phyloP scores from a whole-genome alignment of 2,797 vertebrate species.

The Pangasius djambal region DNA sequence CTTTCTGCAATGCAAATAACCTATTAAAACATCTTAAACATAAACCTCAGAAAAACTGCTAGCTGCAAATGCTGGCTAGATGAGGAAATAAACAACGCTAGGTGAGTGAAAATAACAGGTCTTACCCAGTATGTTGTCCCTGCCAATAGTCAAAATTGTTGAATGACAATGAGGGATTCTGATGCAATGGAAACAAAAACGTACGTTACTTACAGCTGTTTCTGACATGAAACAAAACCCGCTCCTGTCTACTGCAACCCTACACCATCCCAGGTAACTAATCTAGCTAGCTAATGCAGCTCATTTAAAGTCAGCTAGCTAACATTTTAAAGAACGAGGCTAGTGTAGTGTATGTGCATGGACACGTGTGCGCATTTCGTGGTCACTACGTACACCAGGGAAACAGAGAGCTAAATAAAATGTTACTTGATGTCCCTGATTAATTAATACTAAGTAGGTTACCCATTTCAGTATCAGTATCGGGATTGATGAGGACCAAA shows the following conservation, averaged over 20 bases:
- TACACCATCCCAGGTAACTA: not conserved
- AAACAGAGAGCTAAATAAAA: not conserved
- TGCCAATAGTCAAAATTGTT: not conserved
- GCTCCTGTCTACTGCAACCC: not conserved
- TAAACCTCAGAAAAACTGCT: not conserved
- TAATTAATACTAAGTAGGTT: not conserved
- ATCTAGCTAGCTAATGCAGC: not conserved
- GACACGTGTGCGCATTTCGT: not conserved
- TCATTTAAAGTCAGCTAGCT: not conserved
- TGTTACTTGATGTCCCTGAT: not conserved
- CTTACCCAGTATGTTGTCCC: not conserved
- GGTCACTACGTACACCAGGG: not conserved
- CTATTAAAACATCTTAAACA: not conserved
- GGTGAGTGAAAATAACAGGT: not conserved
- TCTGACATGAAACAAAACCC: not conserved
- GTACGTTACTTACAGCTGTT: not conserved
- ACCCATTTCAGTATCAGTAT: not conserved
- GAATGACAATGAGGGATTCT: too few relatives aligned
- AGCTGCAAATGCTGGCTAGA: not conserved
- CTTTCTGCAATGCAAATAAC: not conserved
- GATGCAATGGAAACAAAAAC: not conserved
- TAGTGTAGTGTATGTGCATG: not conserved
- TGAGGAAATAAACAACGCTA: not conserved
- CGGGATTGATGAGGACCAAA: not conserved
- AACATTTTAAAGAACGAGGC: not conserved